Evolutionary conservation across 2,888 invertebrate genomes (phyloP).

Genomic region (Zygogramma bicolorata): DNA sequence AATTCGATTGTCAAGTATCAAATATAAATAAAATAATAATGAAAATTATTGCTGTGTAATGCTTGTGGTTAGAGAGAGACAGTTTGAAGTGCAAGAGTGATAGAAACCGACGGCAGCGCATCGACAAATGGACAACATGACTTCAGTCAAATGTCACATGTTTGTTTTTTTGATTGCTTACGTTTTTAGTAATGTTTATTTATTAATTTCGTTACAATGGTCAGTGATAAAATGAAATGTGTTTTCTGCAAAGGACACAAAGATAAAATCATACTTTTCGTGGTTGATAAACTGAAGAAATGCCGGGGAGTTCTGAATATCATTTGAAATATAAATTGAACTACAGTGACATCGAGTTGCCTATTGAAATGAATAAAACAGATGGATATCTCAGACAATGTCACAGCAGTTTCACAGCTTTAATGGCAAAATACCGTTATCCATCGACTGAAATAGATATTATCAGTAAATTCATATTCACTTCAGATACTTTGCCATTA

Average conservation of each 20-base stretch:
- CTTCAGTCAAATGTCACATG: background rate
- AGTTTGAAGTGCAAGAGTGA: background rate
- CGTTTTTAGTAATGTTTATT: conserved; percentile 1
- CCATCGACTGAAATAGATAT: conserved; percentile 12
- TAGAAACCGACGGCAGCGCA: background rate
- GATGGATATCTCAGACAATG: conserved; percentile 38
- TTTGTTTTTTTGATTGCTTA: background rate
- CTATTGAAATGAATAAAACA: no score
- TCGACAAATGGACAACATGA: background rate
- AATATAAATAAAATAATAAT: background rate
- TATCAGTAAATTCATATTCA: conserved; percentile 1
- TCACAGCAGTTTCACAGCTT: conserved; percentile 33
- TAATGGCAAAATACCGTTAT: conserved; percentile 36
- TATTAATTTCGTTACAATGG: conserved; percentile 11
- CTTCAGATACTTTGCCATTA: background rate
- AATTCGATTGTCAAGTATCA: no score
- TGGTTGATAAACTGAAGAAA: conserved; percentile 17
- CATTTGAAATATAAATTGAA: conserved; percentile 31
- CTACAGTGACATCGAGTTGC: conserved; percentile 24
- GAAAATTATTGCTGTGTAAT: background rate
- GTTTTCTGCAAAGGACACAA: conserved; percentile 18
- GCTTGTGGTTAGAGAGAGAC: conserved; percentile 3
- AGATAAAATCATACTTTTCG: conserved; percentile 29
- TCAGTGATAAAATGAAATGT: conserved; percentile 24
- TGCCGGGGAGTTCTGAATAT: conserved; percentile 19